Evolutionary conservation across 2,888 invertebrate species (phyloP), one percentile per base, ranked within the genome.

Genomic region (Apodemia zela): DNA sequence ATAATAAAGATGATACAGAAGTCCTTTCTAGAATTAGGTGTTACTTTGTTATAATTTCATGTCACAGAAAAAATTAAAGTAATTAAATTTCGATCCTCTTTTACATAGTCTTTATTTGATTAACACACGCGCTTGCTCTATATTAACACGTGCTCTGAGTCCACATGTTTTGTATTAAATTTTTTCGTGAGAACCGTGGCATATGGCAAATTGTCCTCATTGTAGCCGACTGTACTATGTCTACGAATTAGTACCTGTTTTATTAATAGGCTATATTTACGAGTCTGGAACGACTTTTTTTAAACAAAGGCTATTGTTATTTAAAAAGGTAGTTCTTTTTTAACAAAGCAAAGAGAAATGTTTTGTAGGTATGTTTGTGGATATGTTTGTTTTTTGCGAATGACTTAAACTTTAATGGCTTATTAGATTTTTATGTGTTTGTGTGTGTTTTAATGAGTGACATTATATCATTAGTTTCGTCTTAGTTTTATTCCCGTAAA

Each of bases 131-230:
- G 49, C 11, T 15, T 54, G 15, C 18, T 25, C 54, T 21, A 21
- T 21, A 1, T 13, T 51, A 25, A 25, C 15, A 6, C 15, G 17
- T 25, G 54, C 54, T 25, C 54, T 25, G 21, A 13, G 25, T 54
- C 6, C 54, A 25, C 54, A 54, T 54, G 25, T 18, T 25, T 15
- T n/a, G 8, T 60, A 62, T 66, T 65, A 64, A 61, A 68, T 66
- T 69, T 66, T 63, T 60, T 67, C 68, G 66, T 69, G 71, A 66
- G 71, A 71, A 69, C 29, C 21, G 45, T 61, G 65, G 60, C 73
- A 73, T 69, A 64, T 73, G 73, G 67, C 66, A 68, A 69, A 72
- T 72, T 68, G 68, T 68, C 60, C 64, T 65, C 67, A 66, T 66
- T 66, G 67, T 65, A 61, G 57, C 51, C 18, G 25, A 63, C 67